Evolutionary conservation across 2,797 vertebrate species (phyloP), one percentile per base, ranked within the genome.

Genomic region (Dermochelys coriacea): DNA sequence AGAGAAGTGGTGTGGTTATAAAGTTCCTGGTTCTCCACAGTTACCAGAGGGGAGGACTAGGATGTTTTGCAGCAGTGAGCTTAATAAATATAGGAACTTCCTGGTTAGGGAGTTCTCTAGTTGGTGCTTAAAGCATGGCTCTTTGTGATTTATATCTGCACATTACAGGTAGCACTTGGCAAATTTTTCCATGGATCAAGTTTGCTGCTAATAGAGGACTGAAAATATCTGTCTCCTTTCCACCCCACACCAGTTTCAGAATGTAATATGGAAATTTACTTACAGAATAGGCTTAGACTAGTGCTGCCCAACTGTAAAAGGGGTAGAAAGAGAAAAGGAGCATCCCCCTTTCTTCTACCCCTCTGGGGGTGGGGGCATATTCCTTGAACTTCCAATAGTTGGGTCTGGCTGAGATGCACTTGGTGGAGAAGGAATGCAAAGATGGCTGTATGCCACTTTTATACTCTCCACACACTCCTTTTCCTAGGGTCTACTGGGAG

Each of bases 351-450:
- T 86, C 68, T 37, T 50, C 16, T 14, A 34, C 52, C 91, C 11
- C 23, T 82, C 21, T 68, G 23, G 7, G 41, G 41, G 21, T 5
- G 12, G 83, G 34, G 25, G 7, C 0, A 0, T 10, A 55, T 23
- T 8, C 49, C 3, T 54, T 85, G 1, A 8, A 81, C 2, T 54
- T 37, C 64, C n/a, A 37, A 18, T 37, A n/a, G n/a, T 8, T 68
- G 64, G 61, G 64, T 23, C 8, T 23, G 84, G 31, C 5, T 11
- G 37, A 5, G 10, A 2, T n/a, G 8, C 29, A 21, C 1, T 68
- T 84, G n/a, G 61, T 68, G n/a, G 8, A 68, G n/a, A 68, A 21
- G 64, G 64, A 68, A n/a, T 19, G n/a, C 5, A 0, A 0, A 27
- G 37, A 80, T 6, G 6, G 19, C 5, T 80, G 90, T 12, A 90